A percentile compares a stretch with the other conserved stretches of the same genome.
Conservation (phyloP, 2,797 vertebrate genomes). For the Melanogrammus aeglefinus region DNA sequence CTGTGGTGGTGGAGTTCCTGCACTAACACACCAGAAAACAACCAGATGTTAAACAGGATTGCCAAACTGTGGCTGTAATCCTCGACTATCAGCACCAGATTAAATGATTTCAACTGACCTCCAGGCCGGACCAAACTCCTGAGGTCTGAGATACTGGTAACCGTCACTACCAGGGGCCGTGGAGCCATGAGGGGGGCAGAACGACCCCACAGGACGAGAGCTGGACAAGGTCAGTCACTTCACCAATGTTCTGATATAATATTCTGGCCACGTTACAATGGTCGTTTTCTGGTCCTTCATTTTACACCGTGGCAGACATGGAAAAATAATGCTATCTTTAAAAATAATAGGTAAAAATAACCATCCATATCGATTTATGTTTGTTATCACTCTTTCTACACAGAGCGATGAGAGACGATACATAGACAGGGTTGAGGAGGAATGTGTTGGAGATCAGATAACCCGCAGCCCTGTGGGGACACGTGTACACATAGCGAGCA, state of each 20-base stretch:
- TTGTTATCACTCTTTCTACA: neutral
- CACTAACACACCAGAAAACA: neutral
- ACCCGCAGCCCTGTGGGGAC: neutral
- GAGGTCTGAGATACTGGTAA: neutral
- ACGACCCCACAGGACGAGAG: neutral
- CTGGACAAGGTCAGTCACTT: neutral
- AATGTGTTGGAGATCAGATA: neutral
- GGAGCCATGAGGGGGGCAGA: neutral
- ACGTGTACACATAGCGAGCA: neutral
- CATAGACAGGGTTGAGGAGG: neutral
- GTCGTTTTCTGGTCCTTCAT: neutral
- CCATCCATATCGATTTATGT: neutral
- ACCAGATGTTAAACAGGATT: neutral
- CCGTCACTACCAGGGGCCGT: neutral
- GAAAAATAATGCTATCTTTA: neutral
- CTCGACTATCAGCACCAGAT: neutral
- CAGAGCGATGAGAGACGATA: no score
- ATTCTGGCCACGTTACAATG: neutral
- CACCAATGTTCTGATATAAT: neutral
- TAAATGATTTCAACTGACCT: neutral
- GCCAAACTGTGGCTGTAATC: neutral
- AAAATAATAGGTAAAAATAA: neutral
- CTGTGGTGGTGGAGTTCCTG: no score
- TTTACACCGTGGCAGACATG: neutral
- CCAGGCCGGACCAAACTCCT: neutral